Evolutionary conservation across 2,797 vertebrate species (phyloP).

Genomic region (Rhinoraja longicauda): DNA sequence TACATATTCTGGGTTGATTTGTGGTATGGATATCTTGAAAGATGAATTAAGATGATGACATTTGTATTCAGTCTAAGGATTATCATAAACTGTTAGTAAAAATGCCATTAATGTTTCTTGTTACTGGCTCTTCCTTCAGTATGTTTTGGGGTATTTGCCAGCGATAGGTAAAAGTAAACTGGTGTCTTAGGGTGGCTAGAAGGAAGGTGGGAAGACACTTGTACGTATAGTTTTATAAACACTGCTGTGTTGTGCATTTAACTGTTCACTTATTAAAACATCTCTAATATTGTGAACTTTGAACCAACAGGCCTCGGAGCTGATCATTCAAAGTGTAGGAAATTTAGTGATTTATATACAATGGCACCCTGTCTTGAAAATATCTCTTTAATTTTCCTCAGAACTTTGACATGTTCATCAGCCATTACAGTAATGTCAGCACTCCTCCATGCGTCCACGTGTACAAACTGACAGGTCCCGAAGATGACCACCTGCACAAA

Average conservation of each 20-base stretch:
- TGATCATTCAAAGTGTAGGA: background rate
- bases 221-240: background rate
- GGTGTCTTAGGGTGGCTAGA: background rate
- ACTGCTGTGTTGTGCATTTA: background rate
- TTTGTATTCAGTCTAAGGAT: background rate
- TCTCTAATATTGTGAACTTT: background rate
- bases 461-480: conserved; percentile 79
- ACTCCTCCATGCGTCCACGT: conserved; percentile 89
- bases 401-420: conserved; percentile 97
- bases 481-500: conserved; percentile 68
- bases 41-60: background rate
- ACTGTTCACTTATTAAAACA: background rate
- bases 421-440: conserved; percentile 92
- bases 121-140: background rate
- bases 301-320: background rate
- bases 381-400: conserved; percentile 45
- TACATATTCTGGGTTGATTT: background rate
- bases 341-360: background rate
- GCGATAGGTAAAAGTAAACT: background rate
- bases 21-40: background rate
- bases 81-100: background rate
- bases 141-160: background rate
- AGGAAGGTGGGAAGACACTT: background rate
- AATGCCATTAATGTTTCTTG: background rate
- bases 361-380: background rate